Conservation (phyloP, 2,113 vertebrate species). For the Hemiprocne comata region DNA sequence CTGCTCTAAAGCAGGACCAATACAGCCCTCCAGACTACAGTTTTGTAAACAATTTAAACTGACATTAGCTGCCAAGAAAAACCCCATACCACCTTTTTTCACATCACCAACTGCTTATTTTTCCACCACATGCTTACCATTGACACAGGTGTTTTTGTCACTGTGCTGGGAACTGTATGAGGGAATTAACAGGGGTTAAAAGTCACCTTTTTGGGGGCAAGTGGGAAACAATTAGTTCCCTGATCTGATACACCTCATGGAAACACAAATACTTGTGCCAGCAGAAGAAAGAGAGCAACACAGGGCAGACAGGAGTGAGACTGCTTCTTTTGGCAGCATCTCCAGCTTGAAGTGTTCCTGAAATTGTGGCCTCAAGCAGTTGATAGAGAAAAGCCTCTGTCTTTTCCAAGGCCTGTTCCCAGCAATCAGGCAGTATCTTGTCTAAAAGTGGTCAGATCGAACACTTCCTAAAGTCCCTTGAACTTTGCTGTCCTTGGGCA, state of each 20-base stretch:
- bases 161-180: not conserved
- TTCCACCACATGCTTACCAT: not conserved
- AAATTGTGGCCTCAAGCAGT: not conserved
- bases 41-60: not conserved
- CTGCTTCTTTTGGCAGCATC: not conserved
- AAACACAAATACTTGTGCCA: not conserved
- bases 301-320: not conserved
- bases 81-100: not conserved
- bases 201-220: not conserved
- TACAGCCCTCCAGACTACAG: not conserved
- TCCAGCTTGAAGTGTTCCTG: not conserved
- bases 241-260: not conserved
- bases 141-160: slow-evolving; percentile 9
- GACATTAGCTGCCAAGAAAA: not conserved
- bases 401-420: not conserved
- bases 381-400: not conserved
- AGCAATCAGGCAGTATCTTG: not conserved
- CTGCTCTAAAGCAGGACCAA: not conserved
- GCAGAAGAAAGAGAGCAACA: not conserved
- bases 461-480: not conserved
- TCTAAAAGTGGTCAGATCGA: not conserved
- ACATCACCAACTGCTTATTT: not conserved
- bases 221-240: not conserved
- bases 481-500: not conserved
- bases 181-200: not conserved